Evolutionary conservation across 1,140 invertebrate species (phyloP).

Genomic region (Leptinotarsa texana): DNA sequence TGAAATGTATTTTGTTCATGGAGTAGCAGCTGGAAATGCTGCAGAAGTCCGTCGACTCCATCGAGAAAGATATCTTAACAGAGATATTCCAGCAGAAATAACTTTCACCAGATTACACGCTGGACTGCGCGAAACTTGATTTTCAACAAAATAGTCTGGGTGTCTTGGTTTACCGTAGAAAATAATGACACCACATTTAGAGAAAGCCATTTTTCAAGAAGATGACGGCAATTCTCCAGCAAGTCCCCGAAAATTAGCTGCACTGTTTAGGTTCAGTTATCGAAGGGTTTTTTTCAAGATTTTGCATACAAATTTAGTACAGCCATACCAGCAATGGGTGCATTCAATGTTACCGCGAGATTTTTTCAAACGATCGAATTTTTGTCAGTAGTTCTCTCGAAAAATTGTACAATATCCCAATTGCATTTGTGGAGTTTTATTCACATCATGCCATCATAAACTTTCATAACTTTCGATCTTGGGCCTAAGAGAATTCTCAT

Average conservation of each 20-base stretch:
- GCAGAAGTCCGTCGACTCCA: not conserved
- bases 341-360: not conserved
- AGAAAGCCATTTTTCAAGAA: not conserved
- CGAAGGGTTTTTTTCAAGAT: not conserved
- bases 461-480: not conserved
- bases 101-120: constrained; percentile 4
- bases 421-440: not conserved
- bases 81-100: constrained; percentile 13
- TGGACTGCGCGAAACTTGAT: not conserved
- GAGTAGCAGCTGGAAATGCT: no score
- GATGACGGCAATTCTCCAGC: no score
- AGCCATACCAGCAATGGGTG: not conserved
- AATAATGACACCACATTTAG: not conserved
- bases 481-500: not conserved
- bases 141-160: not conserved
- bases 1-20: no score
- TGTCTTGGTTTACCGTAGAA: not conserved
- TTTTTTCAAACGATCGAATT: not conserved
- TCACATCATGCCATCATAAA: not conserved
- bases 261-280: not conserved
- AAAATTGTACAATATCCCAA: not conserved
- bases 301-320: not conserved
- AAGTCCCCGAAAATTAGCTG: no score
- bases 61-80: constrained; percentile 3
- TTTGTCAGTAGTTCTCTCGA: not conserved